Evolutionary conservation across 2,888 invertebrate genomes (phyloP).

Genomic region (Tipula confusa): DNA sequence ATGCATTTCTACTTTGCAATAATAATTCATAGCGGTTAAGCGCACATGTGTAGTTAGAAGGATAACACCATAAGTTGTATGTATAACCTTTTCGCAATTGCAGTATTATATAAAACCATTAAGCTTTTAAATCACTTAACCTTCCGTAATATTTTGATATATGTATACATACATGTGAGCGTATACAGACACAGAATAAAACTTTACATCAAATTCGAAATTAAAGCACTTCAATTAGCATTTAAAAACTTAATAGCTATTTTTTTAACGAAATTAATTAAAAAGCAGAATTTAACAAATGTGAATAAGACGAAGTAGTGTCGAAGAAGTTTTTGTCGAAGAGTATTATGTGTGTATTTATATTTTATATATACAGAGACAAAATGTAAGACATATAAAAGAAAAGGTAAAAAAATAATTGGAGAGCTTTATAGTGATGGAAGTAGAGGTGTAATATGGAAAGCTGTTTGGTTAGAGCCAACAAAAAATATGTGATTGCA

Average conservation of each 20-base stretch:
- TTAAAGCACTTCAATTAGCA: slow-evolving; percentile 1
- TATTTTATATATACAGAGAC: background rate
- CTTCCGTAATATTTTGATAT: background rate
- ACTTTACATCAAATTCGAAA: background rate
- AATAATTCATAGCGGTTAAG: background rate
- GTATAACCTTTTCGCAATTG: too few species aligned
- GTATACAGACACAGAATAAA: background rate
- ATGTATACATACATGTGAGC: background rate
- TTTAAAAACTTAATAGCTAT: background rate
- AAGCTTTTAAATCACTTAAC: background rate
- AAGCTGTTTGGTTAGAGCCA: too few species aligned
- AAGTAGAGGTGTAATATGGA: too few species aligned
- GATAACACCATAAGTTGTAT: background rate
- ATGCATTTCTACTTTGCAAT: background rate
- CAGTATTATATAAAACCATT: background rate
- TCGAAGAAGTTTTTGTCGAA: background rate
- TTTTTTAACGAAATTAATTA: background rate
- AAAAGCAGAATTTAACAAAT: background rate
- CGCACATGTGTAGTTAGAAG: background rate
- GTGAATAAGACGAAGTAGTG: background rate
- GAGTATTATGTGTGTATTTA: background rate
- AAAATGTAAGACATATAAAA: background rate
- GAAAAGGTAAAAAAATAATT: background rate
- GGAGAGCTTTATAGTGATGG: background rate
- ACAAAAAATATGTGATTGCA: too few species aligned